Evolutionary conservation across 92 coral and sea anemone species (phyloP).

Genomic region (Actinernus sp.): DNA sequence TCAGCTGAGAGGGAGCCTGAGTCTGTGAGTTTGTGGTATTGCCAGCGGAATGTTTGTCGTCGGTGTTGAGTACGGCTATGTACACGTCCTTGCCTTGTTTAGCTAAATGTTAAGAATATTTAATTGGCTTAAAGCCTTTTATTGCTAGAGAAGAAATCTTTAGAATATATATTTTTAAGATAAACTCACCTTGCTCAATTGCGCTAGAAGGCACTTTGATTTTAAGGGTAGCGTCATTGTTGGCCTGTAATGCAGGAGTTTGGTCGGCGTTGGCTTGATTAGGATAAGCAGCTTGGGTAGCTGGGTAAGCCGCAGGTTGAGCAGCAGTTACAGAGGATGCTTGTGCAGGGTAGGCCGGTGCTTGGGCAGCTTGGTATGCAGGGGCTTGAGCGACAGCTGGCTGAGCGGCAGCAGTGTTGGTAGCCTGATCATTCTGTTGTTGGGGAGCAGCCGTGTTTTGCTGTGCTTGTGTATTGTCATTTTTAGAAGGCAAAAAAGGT

Average conservation of each 20-base stretch:
- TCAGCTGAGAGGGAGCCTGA: background rate
- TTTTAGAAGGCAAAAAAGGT: slow-evolving; percentile 7
- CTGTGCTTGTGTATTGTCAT: background rate
- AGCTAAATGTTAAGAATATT: background rate
- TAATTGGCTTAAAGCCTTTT: background rate
- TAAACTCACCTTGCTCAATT: background rate
- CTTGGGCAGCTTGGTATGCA: slow-evolving; percentile 7
- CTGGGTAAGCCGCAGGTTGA: background rate
- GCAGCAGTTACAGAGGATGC: slow-evolving; percentile 21
- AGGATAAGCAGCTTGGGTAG: background rate
- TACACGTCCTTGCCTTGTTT: slow-evolving; percentile 39
- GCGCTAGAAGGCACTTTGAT: slow-evolving; percentile 5
- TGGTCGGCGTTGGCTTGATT: background rate
- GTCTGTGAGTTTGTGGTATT: slow-evolving; percentile 1
- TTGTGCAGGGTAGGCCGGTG: slow-evolving; percentile 8
- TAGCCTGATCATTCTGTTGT: slow-evolving; percentile 21
- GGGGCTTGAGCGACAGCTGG: slow-evolving; percentile 26
- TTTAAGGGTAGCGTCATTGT: background rate
- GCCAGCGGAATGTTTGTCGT: background rate
- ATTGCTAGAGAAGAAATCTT: too few relatives aligned
- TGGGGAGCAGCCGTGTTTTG: slow-evolving; percentile 9
- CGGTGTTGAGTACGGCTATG: slow-evolving; percentile 12
- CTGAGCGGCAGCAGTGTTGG: slow-evolving; percentile 3
- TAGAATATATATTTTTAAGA: too few relatives aligned
- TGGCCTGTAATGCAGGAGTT: background rate